Conservation (phyloP, 2,113 vertebrate species). For the Percina caprodes region DNA sequence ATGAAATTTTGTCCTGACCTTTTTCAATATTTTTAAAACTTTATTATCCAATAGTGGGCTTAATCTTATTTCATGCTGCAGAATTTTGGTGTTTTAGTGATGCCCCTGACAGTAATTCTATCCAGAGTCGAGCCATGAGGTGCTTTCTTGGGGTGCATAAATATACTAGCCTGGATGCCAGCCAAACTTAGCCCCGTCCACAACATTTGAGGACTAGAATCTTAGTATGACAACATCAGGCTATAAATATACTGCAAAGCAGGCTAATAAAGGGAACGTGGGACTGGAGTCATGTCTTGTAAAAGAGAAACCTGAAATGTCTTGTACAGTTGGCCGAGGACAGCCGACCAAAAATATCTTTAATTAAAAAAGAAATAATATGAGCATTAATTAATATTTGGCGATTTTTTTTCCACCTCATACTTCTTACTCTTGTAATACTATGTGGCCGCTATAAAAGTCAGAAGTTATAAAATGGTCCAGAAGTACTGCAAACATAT, state of each 20-base stretch:
- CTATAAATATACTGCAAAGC: background rate
- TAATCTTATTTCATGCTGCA: background rate
- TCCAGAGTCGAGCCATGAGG: background rate
- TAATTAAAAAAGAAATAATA: background rate
- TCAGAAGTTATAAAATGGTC: background rate
- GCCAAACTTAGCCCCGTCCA: too few relatives aligned
- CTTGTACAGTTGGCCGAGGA: background rate
- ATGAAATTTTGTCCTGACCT: background rate
- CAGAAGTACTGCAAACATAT: background rate
- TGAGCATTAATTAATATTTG: background rate
- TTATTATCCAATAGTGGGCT: conserved; percentile 8
- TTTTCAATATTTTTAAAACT: background rate
- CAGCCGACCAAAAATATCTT: background rate
- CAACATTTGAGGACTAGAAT: too few relatives aligned
- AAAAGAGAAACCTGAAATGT: background rate
- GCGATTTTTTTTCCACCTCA: background rate
- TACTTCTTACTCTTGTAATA: background rate
- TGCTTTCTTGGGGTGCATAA: background rate
- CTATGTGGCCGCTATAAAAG: background rate
- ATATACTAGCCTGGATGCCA: background rate
- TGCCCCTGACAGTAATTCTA: conserved; percentile 9
- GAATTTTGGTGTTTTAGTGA: background rate
- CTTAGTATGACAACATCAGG: too few relatives aligned
- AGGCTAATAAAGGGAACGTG: background rate
- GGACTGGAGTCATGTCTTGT: background rate